A percentile compares a stretch with the other conserved stretches of the same genome.
Conservation (phyloP, 1,140 invertebrate species). For the Drosophila littoralis region DNA sequence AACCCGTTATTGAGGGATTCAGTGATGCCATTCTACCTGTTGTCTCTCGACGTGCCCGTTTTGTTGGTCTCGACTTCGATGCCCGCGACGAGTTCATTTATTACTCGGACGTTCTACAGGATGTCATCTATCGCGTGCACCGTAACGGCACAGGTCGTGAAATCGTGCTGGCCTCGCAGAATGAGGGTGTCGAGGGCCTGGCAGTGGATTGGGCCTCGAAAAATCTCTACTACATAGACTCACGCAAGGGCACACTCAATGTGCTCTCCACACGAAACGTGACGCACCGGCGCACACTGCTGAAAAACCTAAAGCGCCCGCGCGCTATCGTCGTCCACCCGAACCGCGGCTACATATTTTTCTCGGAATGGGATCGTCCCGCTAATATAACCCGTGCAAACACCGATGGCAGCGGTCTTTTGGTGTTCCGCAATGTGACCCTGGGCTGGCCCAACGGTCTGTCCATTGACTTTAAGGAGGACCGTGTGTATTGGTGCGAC, state of each 20-base stretch:
- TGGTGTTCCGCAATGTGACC: constrained; percentile 96
- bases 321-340: constrained; percentile 98
- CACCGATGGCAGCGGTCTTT: constrained; percentile 93
- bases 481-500: constrained; percentile 97
- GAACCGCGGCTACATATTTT: constrained; percentile 96
- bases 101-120: constrained; percentile 98
- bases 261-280: constrained; percentile 95
- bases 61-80: constrained; percentile 99
- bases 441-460: constrained; percentile 98
- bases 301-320: constrained; percentile 95
- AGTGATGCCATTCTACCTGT: constrained; percentile 97
- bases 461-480: constrained; percentile 94
- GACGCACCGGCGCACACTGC: constrained; percentile 91
- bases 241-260: constrained; percentile 96
- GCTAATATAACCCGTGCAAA: constrained; percentile 97
- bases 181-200: constrained; percentile 98
- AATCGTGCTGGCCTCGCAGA: constrained; percentile 97
- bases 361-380: constrained; percentile 98
- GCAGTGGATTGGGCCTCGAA: constrained; percentile 99
- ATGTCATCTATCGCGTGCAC: constrained; percentile 97
- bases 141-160: constrained; percentile 94
- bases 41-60: constrained; percentile 95
- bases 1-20: constrained; percentile 95
- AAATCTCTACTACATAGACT: constrained; percentile 99
- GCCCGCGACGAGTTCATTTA: constrained; percentile 96